Evolutionary conservation across 2,888 invertebrate species (phyloP).

Genomic region (Xestia rhomboidea): DNA sequence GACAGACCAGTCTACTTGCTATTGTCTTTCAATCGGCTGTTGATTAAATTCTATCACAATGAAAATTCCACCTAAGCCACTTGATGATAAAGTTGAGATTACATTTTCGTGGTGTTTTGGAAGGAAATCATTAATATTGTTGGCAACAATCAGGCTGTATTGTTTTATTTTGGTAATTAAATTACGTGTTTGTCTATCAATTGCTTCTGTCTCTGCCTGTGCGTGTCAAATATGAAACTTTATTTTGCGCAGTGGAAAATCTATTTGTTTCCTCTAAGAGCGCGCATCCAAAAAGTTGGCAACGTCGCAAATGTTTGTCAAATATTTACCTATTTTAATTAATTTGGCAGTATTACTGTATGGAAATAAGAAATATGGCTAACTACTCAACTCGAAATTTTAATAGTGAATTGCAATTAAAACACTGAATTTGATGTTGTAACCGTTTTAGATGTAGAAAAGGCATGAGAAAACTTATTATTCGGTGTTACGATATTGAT

Average conservation of each 20-base stretch:
- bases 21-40: slow-evolving; percentile 66
- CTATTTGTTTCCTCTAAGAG: background rate
- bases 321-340: no score
- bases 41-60: slow-evolving; percentile 58
- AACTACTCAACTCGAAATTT: no score
- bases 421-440: no score
- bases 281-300: no score
- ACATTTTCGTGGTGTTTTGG: background rate
- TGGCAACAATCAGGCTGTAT: slow-evolving; percentile 63
- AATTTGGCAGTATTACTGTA: no score
- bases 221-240: slow-evolving; percentile 12
- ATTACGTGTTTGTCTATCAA: slow-evolving; percentile 52
- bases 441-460: no score
- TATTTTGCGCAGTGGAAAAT: background rate
- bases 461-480: no score
- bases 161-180: slow-evolving; percentile 68
- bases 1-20: slow-evolving; percentile 67
- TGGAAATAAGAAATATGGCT: no score
- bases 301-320: no score
- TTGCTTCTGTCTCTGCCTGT: slow-evolving; percentile 36
- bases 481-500: no score
- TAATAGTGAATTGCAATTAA: no score
- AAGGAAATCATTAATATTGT: slow-evolving; percentile 62
- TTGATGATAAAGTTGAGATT: slow-evolving; percentile 11
- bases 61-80: slow-evolving; percentile 19